These are phyloP conservation scores for Rhynchotus rufescens DNA, from an alignment of 2,797 vertebrate species.

Conservation along the genomic window DNA sequence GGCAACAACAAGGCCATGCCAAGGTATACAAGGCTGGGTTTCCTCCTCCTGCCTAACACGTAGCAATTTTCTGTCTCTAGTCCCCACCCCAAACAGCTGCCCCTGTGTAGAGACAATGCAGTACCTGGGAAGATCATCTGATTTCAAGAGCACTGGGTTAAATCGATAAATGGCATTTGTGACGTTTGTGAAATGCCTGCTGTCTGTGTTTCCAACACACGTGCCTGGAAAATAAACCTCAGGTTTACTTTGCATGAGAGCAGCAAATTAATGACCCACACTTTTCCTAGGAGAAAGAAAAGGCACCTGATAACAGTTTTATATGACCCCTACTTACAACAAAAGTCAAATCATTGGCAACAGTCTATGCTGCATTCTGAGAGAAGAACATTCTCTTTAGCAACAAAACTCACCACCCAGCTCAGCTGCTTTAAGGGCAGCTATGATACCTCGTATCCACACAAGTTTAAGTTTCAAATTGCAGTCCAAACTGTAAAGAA, in stretches of 20 bases:
- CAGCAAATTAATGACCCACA: neutral
- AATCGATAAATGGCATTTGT: slow-evolving; percentile 89
- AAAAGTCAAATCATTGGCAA: neutral
- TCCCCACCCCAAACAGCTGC: neutral
- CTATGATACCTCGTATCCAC: neutral
- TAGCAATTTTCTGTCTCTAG: neutral
- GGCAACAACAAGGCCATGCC: neutral
- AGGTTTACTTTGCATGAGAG: neutral
- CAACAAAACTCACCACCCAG: neutral
- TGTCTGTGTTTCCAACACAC: slow-evolving; percentile 93
- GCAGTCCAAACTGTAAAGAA: neutral
- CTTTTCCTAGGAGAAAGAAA: neutral
- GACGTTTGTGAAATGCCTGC: slow-evolving; percentile 88
- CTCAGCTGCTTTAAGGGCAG: neutral
- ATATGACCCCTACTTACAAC: neutral
- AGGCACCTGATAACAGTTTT: neutral
- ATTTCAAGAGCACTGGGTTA: slow-evolving; percentile 81
- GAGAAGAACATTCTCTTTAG: neutral
- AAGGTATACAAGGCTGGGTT: slow-evolving; percentile 21
- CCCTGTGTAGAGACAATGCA: neutral
- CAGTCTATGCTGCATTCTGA: neutral
- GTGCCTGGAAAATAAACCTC: slow-evolving; percentile 79
- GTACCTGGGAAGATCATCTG: slow-evolving; percentile 86
- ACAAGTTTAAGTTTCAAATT: neutral
- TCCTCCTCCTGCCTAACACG: neutral